phyloP scores from a whole-genome alignment of 2,888 invertebrate species.

The Syrista parreyssii region DNA sequence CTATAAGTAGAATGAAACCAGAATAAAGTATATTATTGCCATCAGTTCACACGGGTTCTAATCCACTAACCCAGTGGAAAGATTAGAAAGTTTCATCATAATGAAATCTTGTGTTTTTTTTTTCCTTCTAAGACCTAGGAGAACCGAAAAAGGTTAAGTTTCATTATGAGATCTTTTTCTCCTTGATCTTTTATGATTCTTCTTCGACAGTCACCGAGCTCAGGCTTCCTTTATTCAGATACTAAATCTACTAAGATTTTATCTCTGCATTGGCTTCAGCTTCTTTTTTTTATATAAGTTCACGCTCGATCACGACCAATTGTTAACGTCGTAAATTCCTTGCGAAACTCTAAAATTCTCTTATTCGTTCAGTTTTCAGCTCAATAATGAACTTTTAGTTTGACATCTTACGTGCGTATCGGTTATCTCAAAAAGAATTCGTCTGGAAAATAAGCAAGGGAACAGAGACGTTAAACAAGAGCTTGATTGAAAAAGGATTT shows the following conservation, averaged over 20 bases:
- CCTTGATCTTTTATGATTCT: not conserved
- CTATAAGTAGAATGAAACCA: not conserved
- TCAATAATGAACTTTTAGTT: not conserved
- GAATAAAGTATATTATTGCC: not conserved
- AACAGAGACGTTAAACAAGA: not conserved
- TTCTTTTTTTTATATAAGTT: not conserved
- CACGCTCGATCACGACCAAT: not conserved
- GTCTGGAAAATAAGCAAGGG: not conserved
- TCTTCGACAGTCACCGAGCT: not conserved
- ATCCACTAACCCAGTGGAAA: not conserved
- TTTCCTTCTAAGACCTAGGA: not conserved
- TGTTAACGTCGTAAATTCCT: not conserved
- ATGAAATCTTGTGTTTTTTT: not conserved
- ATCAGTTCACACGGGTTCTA: not conserved
- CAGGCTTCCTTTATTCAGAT: not conserved
- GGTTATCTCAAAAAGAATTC: not conserved
- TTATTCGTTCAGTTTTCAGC: not conserved
- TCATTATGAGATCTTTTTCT: too few relatives aligned
- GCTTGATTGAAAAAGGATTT: too few relatives aligned
- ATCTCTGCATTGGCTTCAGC: not conserved
- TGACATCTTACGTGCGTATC: not conserved
- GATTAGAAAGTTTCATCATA: not conserved
- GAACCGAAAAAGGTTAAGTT: not conserved
- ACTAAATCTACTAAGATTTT: not conserved
- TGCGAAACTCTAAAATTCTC: not conserved